Evolutionary conservation across 2,113 vertebrate species (phyloP), one percentile per base, ranked within the genome.

Genomic region (Morone chrysops): DNA sequence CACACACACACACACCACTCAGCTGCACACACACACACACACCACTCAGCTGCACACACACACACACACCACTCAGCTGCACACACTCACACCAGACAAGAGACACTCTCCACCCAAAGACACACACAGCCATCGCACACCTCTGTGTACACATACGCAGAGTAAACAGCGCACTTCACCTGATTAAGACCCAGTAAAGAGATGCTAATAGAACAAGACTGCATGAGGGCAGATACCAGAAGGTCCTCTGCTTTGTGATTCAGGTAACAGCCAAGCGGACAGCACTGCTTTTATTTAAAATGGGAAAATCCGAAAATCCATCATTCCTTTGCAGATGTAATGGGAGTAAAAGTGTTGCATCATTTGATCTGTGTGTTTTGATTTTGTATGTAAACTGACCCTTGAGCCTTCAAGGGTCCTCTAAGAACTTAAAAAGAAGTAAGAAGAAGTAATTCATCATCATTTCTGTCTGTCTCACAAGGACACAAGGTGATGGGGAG

Each of bases 401-500:
- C 11, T 36, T 31, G 17, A 36, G n/a, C 13, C 6, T 14, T 16
- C 38, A 36, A 12, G 31, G 2, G 10, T 50, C 14, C 25, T 36
- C 2, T 2, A 18, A 51, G 7, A 47, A 59, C n/a, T 8, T n/a
- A 8, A 1, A 38, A 18, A 18, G 60, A n/a, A n/a, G n/a, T n/a
- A n/a, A n/a, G n/a, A n/a, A n/a, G n/a, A n/a, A n/a, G 36, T 11
- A n/a, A 6, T 59, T 11, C 7, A 16, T 25, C 2, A 59, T 2
- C 11, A 22, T 59, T 3, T 50, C 40, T 79, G n/a, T 78, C 11
- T 82, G 5, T 75, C 5, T 63, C 31, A 25, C 25, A 25, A 99
- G 98, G 94, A 96, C 96, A 4, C 95, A 96, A 67, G 95, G 94
- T 84, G 95, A 95, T 61, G 94, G 81, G 38, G 93, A 96, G 82